Base-by-base conservation (phyloP, 2,888 invertebrate genomes). In the Adela reaumurella region DNA sequence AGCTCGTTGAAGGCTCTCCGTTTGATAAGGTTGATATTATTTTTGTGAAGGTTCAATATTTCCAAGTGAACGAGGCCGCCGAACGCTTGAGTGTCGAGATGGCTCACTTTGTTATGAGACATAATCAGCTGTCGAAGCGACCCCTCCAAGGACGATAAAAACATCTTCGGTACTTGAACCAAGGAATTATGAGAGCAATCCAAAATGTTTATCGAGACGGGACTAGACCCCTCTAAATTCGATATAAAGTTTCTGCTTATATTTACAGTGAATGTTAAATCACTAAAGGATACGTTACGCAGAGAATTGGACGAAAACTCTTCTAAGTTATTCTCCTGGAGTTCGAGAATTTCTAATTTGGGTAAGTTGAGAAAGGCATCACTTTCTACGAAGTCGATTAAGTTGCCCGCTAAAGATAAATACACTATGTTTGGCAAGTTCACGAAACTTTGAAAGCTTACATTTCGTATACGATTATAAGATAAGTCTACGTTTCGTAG, bases 351-450 rank as follows among this genome's bases (percentile, higher is more conserved):
- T 55, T 87, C 84, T 57, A 96, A 71, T 62, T 84, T 86, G 18
- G 89, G 87, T 59, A 94, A 77, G 62, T 90, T 87, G 49, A 83
- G 79, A 62, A 95, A 90, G 5, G 92, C 86, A 48, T 84, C 83
- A 44, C 83, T 82, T 51, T 87, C 87, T 58, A 96, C 84, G 55
- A 83, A 83, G 53, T 81, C 81, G 59, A 96, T 83, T 58, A 86
- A 81, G 74, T 96, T 96, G 62, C 90, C 87, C 48, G 92, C 89
- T 57, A 96, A 76, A 65, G 94, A 90, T 59, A 96, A 79, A 62
- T 90, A 91, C 58, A 87, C 84, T 57, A 96, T 82, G 65, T 86
- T 87, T 29, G 88, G 86, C 65, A 94, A 82, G 69, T 90, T 86
- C 58, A 82, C 80, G 65, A 96, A 93, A 53, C 90, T 85, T 60